A percentile compares a stretch with the other conserved stretches of the same genome.
phyloP scores from a whole-genome alignment of 1,140 invertebrate genomes.

The Zaprionus davidi region DNA sequence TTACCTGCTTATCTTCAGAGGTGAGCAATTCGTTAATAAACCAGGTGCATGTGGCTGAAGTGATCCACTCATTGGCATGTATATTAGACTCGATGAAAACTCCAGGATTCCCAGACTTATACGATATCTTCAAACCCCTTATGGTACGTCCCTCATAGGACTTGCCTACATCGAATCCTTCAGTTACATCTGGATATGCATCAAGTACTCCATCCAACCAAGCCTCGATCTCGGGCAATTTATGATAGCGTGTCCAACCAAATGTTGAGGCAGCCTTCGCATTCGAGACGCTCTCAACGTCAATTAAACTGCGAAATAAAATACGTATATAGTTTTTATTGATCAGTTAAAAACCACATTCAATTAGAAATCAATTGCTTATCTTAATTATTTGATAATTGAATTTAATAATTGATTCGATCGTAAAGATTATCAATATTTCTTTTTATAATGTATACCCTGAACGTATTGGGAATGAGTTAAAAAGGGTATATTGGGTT shows the following conservation, averaged over 20 bases:
- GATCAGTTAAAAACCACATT: background rate
- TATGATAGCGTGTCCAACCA: conserved; percentile 84
- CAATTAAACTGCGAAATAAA: conserved; percentile 42
- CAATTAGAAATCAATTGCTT: background rate
- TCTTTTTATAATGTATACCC: background rate
- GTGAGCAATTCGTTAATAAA: conserved; percentile 85
- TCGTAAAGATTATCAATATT: background rate
- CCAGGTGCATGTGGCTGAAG: conserved; percentile 86
- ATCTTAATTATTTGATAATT: background rate
- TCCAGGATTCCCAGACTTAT: conserved; percentile 85
- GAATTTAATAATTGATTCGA: background rate
- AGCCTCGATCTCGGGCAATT: conserved; percentile 83
- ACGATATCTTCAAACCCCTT: conserved; percentile 86
- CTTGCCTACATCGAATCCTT: conserved; percentile 65
- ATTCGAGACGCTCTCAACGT: conserved; percentile 29
- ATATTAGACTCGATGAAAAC: conserved; percentile 86
- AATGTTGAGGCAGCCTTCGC: conserved; percentile 28
- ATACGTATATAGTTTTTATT: background rate
- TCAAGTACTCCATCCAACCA: conserved; percentile 84
- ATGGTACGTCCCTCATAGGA: conserved; percentile 87
- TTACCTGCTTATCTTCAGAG: conserved; percentile 66
- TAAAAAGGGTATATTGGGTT: background rate
- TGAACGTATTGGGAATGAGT: background rate
- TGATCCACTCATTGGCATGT: conserved; percentile 86
- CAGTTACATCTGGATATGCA: conserved; percentile 62